Evolutionary conservation across 2,797 vertebrate species (phyloP).

Genomic region (Mormyrus hasselquistii): DNA sequence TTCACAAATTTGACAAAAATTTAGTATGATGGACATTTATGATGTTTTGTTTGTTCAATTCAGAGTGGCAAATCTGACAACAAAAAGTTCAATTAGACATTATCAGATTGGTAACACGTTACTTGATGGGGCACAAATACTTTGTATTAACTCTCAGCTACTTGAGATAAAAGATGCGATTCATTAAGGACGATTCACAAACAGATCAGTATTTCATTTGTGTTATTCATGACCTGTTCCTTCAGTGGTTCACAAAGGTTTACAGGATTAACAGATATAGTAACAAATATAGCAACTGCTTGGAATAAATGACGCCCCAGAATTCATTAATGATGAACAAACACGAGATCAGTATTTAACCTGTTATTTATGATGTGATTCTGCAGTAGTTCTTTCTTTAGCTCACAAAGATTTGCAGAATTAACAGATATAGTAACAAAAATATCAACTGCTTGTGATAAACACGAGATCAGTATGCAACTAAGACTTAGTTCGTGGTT

Average conservation of each 20-base stretch:
- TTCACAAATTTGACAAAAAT: not conserved
- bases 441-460: not conserved
- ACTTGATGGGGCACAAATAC: not conserved
- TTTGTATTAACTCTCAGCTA: not conserved
- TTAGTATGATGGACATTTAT: not conserved
- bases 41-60: not conserved
- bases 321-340: not conserved
- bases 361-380: not conserved
- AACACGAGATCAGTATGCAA: not conserved
- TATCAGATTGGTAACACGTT: not conserved
- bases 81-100: not conserved
- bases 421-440: not conserved
- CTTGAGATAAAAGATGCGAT: not conserved
- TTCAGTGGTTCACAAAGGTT: not conserved
- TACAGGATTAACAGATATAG: not conserved
- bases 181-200: not conserved
- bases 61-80: not conserved
- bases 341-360: not conserved
- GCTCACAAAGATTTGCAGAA: not conserved
- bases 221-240: not conserved
- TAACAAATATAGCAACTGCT: not conserved
- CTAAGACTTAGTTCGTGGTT: not conserved
- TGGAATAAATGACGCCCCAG: not conserved
- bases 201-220: not conserved
- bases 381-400: not conserved